Evolutionary conservation across 2,113 vertebrate species (phyloP).

Genomic region (Marcusenius ussheri): DNA sequence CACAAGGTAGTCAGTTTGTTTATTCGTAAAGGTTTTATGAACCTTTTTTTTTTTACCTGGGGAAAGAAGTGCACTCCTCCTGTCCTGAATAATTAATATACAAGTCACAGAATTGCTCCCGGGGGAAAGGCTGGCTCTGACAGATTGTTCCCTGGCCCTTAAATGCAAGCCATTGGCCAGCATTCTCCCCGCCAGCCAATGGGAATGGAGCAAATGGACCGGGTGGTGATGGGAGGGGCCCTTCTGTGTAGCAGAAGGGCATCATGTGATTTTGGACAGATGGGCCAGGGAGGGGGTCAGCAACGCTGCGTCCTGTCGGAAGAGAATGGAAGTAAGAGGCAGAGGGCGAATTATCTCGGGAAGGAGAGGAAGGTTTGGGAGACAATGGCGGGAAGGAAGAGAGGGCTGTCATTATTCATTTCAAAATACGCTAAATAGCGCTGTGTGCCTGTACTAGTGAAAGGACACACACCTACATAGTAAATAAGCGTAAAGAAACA

Average conservation of each 20-base stretch:
- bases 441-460: neutral
- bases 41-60: slow-evolving; percentile 22
- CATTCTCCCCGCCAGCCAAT: slow-evolving; percentile 39
- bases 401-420: neutral
- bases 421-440: neutral
- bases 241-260: slow-evolving; percentile 43
- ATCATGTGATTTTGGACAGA: slow-evolving; percentile 53
- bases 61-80: slow-evolving; percentile 25
- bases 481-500: neutral
- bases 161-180: slow-evolving; percentile 38
- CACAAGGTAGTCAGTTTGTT: slow-evolving; percentile 12
- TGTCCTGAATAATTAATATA: slow-evolving; percentile 58
- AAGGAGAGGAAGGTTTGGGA: neutral
- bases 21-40: slow-evolving; percentile 32
- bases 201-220: slow-evolving; percentile 6
- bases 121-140: slow-evolving; percentile 38
- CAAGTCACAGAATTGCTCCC: slow-evolving; percentile 44
- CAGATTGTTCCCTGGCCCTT: slow-evolving; percentile 26
- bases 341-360: neutral
- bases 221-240: slow-evolving; percentile 21
- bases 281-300: slow-evolving; percentile 29
- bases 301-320: neutral
- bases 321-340: slow-evolving; percentile 11
- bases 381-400: slow-evolving; percentile 11
- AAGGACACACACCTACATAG: neutral